phyloP scores from a whole-genome alignment of 2,113 vertebrate genomes.

The Archocentrus centrarchus region DNA sequence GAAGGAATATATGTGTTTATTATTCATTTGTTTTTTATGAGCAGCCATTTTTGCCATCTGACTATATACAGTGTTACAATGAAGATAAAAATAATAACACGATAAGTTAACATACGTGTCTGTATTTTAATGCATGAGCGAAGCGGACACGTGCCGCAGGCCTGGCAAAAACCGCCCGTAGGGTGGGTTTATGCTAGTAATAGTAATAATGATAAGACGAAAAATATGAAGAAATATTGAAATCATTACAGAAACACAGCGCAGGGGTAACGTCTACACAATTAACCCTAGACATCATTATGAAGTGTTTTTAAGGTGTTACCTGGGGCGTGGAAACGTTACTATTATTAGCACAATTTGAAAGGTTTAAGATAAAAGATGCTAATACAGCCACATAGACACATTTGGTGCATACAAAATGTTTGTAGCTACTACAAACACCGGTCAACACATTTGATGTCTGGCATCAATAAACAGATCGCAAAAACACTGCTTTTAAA shows the following conservation, averaged over 20 bases:
- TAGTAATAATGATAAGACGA: background rate
- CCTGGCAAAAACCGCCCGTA: too few relatives aligned
- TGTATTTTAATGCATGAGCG: too few relatives aligned
- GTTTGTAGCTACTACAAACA: background rate
- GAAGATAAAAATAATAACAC: too few relatives aligned
- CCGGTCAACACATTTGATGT: background rate
- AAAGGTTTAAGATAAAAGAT: background rate
- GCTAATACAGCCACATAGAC: background rate
- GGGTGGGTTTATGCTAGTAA: too few relatives aligned
- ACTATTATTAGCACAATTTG: background rate
- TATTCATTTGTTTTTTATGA: too few relatives aligned
- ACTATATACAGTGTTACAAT: too few relatives aligned
- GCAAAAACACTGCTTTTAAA: background rate
- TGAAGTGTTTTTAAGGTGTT: background rate
- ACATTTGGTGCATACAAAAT: background rate
- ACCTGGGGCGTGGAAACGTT: background rate
- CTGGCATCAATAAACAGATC: background rate
- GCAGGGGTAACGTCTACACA: background rate
- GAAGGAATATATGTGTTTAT: background rate
- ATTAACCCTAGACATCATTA: background rate
- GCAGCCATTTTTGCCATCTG: too few relatives aligned
- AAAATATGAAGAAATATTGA: background rate
- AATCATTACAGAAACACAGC: background rate
- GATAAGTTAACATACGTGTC: too few relatives aligned
- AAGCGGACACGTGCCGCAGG: too few relatives aligned